Percentiles rank a stretch among this genome's conserved stretches.
phyloP scores from a whole-genome alignment of 2,797 vertebrate species.

The Phataginus tetradactyla region DNA sequence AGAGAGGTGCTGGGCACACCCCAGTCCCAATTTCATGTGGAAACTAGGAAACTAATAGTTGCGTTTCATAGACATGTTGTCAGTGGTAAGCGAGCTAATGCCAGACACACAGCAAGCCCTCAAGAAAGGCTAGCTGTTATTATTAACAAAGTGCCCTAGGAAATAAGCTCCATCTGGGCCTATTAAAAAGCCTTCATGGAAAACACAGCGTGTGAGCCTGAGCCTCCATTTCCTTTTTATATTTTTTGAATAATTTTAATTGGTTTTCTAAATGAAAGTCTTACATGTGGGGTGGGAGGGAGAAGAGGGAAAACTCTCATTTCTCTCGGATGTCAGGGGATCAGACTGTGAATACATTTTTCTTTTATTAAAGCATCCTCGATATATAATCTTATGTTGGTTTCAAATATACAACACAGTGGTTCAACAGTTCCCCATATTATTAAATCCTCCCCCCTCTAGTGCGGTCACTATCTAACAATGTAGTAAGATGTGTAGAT shows the following conservation, averaged over 20 bases:
- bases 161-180: neutral
- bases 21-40: no score
- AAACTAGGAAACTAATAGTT: neutral
- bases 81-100: neutral
- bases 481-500: no score
- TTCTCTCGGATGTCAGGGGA: neutral
- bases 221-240: neutral
- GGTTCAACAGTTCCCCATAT: no score
- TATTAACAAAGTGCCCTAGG: neutral
- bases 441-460: no score
- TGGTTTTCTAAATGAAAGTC: neutral
- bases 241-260: neutral
- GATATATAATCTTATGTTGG: no score
- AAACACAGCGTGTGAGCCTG: neutral
- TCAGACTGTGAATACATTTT: neutral
- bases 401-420: no score
- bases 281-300: no score
- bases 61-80: neutral
- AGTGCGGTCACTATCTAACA: no score
- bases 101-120: neutral
- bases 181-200: neutral
- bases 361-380: neutral
- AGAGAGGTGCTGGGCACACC: neutral
- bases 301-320: neutral
- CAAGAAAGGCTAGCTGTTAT: neutral